phyloP scores from a whole-genome alignment of 2,888 invertebrate species.

The Idaea dimidiata region DNA sequence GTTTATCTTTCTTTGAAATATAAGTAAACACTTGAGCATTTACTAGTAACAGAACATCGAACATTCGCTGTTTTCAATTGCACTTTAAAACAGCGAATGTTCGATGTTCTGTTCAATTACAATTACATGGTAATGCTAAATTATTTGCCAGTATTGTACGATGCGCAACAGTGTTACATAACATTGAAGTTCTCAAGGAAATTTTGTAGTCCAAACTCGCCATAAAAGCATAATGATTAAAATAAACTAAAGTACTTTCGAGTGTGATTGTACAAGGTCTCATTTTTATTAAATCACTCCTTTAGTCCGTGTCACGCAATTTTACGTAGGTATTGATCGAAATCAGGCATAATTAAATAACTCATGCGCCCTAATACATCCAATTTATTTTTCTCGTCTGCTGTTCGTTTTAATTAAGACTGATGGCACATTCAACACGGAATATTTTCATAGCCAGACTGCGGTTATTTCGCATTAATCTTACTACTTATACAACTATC shows the following conservation, averaged over 20 bases:
- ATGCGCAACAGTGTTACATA: too few species aligned
- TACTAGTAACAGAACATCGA: too few species aligned
- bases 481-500: too few species aligned
- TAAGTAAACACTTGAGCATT: too few species aligned
- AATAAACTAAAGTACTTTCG: conserved; percentile 26
- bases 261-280: conserved; percentile 36
- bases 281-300: conserved; percentile 51
- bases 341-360: conserved; percentile 76
- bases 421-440: conserved; percentile 55
- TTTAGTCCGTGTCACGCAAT: conserved; percentile 69
- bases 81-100: too few species aligned
- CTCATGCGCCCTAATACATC: conserved; percentile 68
- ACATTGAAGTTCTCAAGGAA: too few species aligned
- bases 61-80: too few species aligned
- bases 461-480: conserved; percentile 28
- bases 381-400: conserved; percentile 68
- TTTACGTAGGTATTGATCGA: conserved; percentile 57
- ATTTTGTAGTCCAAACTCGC: too few species aligned
- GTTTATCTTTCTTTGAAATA: too few species aligned
- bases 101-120: too few species aligned
- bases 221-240: not conserved
- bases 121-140: too few species aligned
- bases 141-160: too few species aligned
- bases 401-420: conserved; percentile 72
- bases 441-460: conserved; percentile 38